phyloP scores from a whole-genome alignment of 2,888 invertebrate genomes.

The Drosophila percnosoma region DNA sequence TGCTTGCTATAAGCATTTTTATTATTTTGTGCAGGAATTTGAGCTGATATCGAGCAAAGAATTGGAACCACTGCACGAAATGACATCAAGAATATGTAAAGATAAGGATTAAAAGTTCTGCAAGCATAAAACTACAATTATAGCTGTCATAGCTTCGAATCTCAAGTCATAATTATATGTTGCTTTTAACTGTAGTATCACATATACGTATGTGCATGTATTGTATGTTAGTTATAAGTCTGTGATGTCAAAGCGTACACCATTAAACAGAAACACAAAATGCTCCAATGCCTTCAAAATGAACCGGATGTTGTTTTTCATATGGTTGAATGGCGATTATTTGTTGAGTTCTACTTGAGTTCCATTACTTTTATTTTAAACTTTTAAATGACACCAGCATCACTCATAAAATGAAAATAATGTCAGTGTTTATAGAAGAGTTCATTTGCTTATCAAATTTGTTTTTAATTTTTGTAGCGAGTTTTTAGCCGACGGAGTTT shows the following conservation, averaged over 20 bases:
- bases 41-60: slow-evolving; percentile 93
- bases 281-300: slow-evolving; percentile 5
- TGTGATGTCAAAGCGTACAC: slow-evolving; percentile 52
- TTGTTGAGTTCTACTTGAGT: neutral
- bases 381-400: neutral
- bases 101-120: slow-evolving; percentile 81
- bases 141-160: slow-evolving; percentile 30
- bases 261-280: slow-evolving; percentile 41
- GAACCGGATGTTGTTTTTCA: neutral
- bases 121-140: slow-evolving; percentile 6
- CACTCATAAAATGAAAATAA: neutral
- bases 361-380: neutral
- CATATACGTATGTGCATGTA: slow-evolving; percentile 18
- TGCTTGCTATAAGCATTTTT: slow-evolving; percentile 97
- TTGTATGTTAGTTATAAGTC: slow-evolving; percentile 49
- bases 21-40: slow-evolving; percentile 95
- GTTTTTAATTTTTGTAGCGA: neutral
- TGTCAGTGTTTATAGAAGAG: neutral
- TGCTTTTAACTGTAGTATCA: slow-evolving; percentile 46
- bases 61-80: slow-evolving; percentile 92
- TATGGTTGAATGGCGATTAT: neutral
- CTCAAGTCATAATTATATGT: slow-evolving; percentile 55
- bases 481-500: neutral
- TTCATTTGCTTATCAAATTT: neutral
- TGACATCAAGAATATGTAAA: slow-evolving; percentile 90